Base-by-base conservation (phyloP, 2,888 invertebrate species). In the Philereme vetulata region DNA sequence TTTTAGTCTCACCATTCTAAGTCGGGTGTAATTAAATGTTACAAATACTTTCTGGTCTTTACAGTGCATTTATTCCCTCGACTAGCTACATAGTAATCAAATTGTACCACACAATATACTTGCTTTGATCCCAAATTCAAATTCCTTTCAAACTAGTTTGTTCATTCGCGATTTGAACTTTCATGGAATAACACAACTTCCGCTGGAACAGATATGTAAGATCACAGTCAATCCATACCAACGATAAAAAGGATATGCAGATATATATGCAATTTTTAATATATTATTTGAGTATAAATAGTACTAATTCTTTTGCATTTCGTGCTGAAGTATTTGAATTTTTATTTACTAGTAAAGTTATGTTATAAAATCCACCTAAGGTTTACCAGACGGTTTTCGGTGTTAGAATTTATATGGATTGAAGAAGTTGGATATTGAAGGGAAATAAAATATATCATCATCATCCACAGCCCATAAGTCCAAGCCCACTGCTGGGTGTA, bases 141-240 rank as follows among this genome's bases (percentile, higher is more conserved):
- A 62, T 50, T 57, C 50, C 43, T 8, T 38, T 21, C 45, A 51
- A 60, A 63, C 56, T 56, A 63, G 59, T 62, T 62, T 55, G 59
- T 56, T 60, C 59, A 53, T 56, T 51, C 54, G 7, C 44, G 32
- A 57, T 60, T 54, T 51, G 51, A 64, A 64, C 60, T 60, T 60
- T 56, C 49, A 56, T 54, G 53, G 40, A 60, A 56, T 55, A 59
- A 44, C 53, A 53, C 62, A 53, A 60, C 48, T 48, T 42, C n/a
- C 5, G 7, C 40, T 45, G 9, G 32, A 36, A 47, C 36, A 54
- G 55, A 4, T 5, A 4, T n/a, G 10, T 4, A 43, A 34, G 48
- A 49, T 56, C 43, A 11, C 1, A 11, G 4, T 33, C 42, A 54
- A 8, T 46, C 6, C n/a, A 47, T 36, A 48, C 9, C 11, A 0